These are phyloP conservation scores for Semotilus atromaculatus DNA, from an alignment of 2,797 vertebrate species.

Conservation along the genomic window DNA sequence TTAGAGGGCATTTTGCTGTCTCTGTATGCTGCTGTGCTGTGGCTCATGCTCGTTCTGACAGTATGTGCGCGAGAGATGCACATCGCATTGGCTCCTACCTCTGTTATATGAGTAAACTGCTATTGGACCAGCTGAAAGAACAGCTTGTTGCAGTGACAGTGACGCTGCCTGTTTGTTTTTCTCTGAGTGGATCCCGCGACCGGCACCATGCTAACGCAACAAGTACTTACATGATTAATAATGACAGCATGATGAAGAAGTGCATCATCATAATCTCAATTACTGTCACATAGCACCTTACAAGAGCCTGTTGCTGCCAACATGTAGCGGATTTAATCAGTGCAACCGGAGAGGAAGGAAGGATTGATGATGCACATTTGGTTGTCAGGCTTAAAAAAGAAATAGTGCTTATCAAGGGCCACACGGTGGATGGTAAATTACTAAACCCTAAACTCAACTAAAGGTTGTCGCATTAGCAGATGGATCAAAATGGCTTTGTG, in stretches of 20 bases:
- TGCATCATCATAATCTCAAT: constrained; percentile 53
- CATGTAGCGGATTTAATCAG: constrained; percentile 36
- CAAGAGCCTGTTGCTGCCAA: constrained; percentile 38
- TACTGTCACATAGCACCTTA: constrained; percentile 44
- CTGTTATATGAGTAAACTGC: constrained; percentile 50
- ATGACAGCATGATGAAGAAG: constrained; percentile 46
- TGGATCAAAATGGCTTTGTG: not conserved
- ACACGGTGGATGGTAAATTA: constrained; percentile 16
- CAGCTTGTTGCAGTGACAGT: constrained; percentile 61
- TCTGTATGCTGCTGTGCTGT: constrained; percentile 20
- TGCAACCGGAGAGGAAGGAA: not conserved
- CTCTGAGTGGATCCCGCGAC: constrained; percentile 36
- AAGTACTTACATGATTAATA: constrained; percentile 52
- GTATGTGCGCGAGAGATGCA: constrained; percentile 21
- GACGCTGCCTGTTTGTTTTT: constrained; percentile 53
- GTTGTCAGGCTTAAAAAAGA: constrained; percentile 26
- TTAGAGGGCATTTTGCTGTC: constrained; percentile 3
- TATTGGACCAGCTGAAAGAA: constrained; percentile 58
- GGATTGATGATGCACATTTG: constrained; percentile 39
- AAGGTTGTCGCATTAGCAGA: not conserved
- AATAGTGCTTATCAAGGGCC: constrained; percentile 27
- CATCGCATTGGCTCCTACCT: constrained; percentile 10
- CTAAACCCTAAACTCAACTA: constrained; percentile 1
- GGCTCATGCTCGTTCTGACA: constrained; percentile 18
- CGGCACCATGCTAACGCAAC: constrained; percentile 40